phyloP scores from a whole-genome alignment of 2,113 vertebrate genomes.

The Labrus mixtus region DNA sequence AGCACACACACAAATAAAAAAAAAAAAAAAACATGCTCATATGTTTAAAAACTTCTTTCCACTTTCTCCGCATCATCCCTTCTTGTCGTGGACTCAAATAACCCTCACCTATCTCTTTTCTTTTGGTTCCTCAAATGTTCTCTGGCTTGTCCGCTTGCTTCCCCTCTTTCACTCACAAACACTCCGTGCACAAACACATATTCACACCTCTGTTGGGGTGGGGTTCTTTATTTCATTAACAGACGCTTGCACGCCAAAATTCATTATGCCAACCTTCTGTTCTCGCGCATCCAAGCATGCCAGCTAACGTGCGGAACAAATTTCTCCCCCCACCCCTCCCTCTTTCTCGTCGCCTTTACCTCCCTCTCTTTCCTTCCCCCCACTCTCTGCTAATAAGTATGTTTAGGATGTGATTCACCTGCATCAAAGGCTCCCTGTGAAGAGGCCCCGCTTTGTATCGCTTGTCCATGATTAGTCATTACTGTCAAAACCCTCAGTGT shows the following conservation, averaged over 20 bases:
- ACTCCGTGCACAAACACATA: slow-evolving; percentile 29
- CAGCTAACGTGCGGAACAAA: slow-evolving; percentile 81
- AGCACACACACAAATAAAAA: slow-evolving; percentile 14
- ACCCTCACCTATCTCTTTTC: not conserved
- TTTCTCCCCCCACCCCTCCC: slow-evolving; percentile 42
- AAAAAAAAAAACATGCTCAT: slow-evolving; percentile 2
- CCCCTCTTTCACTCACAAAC: slow-evolving; percentile 16
- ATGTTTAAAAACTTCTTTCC: not conserved
- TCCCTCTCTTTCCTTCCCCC: slow-evolving; percentile 41
- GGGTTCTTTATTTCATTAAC: slow-evolving; percentile 81
- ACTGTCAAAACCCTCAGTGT: slow-evolving; percentile 65
- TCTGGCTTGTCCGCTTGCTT: not conserved
- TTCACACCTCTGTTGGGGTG: slow-evolving; percentile 64
- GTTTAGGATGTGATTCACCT: slow-evolving; percentile 80
- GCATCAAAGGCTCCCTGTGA: slow-evolving; percentile 75
- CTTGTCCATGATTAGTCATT: slow-evolving; percentile 74
- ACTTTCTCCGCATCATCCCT: not conserved
- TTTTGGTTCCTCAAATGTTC: slow-evolving; percentile 4
- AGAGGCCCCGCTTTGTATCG: slow-evolving; percentile 69
- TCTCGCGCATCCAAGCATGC: slow-evolving; percentile 76
- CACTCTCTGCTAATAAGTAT: slow-evolving; percentile 75
- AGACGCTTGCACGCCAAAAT: slow-evolving; percentile 77
- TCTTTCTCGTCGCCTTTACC: slow-evolving; percentile 25
- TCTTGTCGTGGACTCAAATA: not conserved
- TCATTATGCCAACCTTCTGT: slow-evolving; percentile 82